Conservation (phyloP, 2,797 vertebrate genomes). For the Sebastes elongatus region DNA sequence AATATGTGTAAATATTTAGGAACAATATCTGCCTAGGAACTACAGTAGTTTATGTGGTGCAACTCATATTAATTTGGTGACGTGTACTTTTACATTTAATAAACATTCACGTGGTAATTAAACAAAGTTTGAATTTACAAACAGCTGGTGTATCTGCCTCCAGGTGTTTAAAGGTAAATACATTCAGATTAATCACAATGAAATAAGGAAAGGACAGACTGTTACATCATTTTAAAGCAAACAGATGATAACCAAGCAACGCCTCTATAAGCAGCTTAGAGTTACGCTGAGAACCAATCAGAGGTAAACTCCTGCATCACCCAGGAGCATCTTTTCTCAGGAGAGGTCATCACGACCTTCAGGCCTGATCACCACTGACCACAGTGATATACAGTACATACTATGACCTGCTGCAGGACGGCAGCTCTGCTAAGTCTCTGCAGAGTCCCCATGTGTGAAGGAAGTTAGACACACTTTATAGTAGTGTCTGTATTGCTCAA, state of each 20-base stretch:
- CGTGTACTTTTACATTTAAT: background rate
- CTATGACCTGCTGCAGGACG: background rate
- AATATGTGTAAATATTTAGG: background rate
- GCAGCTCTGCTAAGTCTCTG: background rate
- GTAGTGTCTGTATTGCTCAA: background rate
- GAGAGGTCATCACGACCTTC: background rate
- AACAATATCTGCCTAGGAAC: background rate
- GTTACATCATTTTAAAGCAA: conserved; percentile 34
- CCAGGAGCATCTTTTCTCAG: background rate
- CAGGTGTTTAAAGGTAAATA: conserved; percentile 5
- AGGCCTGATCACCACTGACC: background rate
- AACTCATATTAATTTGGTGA: background rate
- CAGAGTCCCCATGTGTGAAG: background rate
- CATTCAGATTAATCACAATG: conserved; percentile 6
- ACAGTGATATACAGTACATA: background rate
- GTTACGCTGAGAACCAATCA: conserved; percentile 24
- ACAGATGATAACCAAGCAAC: conserved; percentile 9
- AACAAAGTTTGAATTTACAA: background rate
- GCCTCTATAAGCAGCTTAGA: conserved; percentile 47
- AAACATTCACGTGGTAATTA: background rate
- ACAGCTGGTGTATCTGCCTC: background rate
- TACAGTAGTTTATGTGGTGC: background rate
- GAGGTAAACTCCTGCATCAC: background rate
- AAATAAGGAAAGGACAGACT: background rate
- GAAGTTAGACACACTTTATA: background rate